Conservation (phyloP, 1,140 invertebrate species). For the Leptinotarsa lineolata region DNA sequence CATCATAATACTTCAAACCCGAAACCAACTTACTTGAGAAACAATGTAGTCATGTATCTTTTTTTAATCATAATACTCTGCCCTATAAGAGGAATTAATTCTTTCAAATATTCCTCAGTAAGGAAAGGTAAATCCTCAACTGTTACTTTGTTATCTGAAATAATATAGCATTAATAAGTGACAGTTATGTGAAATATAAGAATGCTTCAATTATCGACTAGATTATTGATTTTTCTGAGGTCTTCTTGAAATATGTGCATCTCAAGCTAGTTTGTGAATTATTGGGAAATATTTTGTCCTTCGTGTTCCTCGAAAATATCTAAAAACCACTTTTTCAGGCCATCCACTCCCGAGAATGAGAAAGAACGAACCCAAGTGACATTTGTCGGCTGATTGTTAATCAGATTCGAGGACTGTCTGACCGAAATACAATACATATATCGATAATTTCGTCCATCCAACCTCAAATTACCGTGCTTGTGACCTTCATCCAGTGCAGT, state of each 20-base stretch:
- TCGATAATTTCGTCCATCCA: too few relatives aligned
- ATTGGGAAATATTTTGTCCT: neutral
- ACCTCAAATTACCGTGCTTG: too few relatives aligned
- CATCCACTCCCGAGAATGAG: too few relatives aligned
- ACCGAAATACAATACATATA: too few relatives aligned
- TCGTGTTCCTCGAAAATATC: neutral
- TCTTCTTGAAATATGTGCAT: neutral
- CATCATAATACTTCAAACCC: constrained; percentile 11
- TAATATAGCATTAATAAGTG: neutral
- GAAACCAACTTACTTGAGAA: constrained; percentile 12
- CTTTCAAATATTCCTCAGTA: constrained; percentile 12
- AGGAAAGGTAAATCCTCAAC: constrained; percentile 12
- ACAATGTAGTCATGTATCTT: neutral
- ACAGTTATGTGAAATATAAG: too few relatives aligned
- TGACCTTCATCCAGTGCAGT: too few relatives aligned
- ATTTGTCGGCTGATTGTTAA: too few relatives aligned
- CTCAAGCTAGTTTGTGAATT: neutral
- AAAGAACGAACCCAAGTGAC: too few relatives aligned
- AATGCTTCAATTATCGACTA: too few relatives aligned
- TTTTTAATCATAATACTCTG: constrained; percentile 8
- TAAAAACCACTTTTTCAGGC: neutral
- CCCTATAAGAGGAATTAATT: constrained; percentile 1
- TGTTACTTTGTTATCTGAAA: constrained; percentile 10
- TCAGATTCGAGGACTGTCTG: too few relatives aligned
- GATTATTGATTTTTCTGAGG: neutral